phyloP scores from a whole-genome alignment of 1,140 invertebrate species.

The Meloidogyne hapla region DNA sequence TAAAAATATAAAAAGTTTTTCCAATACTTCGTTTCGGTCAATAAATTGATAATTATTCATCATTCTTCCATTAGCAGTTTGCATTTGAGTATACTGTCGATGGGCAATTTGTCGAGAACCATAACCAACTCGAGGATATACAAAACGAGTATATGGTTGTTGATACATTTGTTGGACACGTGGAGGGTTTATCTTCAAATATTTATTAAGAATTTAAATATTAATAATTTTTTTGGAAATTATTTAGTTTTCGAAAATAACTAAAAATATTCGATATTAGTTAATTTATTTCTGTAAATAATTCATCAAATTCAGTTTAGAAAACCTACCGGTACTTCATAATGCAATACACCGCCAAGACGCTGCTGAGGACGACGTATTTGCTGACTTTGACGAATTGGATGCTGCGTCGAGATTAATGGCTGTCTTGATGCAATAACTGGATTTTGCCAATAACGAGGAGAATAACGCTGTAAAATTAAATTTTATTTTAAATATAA shows the following conservation, averaged over 20 bases:
- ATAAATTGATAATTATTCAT: background rate
- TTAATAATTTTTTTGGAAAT: too few species aligned
- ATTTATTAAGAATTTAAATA: background rate
- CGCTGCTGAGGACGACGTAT: background rate
- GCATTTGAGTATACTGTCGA: background rate
- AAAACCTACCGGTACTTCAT: background rate
- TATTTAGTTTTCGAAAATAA: too few species aligned
- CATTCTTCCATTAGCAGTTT: background rate
- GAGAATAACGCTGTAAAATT: slow-evolving; percentile 10
- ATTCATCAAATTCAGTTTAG: background rate
- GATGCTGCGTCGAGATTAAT: background rate
- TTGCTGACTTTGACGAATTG: background rate
- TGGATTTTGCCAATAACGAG: background rate
- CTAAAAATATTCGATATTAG: too few species aligned
- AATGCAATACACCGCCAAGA: background rate
- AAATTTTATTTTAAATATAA: background rate
- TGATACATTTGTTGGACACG: background rate
- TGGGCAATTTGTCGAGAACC: background rate
- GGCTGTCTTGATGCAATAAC: background rate
- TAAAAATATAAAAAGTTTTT: background rate
- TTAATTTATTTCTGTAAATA: too few species aligned
- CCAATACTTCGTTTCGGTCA: background rate
- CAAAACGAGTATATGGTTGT: background rate
- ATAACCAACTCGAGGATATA: background rate
- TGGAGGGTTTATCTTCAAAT: background rate